Evolutionary conservation across 2,113 vertebrate genomes (phyloP).

Genomic region (Python bivittatus): DNA sequence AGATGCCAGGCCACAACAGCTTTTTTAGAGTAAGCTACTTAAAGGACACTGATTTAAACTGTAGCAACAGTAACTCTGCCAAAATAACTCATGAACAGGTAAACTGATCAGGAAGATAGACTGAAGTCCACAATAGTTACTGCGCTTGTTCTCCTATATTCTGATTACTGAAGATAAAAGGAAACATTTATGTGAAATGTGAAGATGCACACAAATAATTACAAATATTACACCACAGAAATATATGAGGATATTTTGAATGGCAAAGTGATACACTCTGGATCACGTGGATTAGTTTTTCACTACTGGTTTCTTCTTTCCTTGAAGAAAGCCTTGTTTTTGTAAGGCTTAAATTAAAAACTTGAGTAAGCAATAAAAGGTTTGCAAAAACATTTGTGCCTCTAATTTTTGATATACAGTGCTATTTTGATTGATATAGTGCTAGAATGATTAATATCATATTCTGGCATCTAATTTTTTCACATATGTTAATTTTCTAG

Average conservation of each 20-base stretch:
- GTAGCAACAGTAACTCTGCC: background rate
- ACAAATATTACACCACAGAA: slow-evolving; percentile 53
- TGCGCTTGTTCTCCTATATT: accelerated
- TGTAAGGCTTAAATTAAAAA: background rate
- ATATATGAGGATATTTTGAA: slow-evolving; percentile 58
- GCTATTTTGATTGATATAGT: background rate
- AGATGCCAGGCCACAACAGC: background rate
- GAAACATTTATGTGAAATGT: background rate
- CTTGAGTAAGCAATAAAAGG: background rate
- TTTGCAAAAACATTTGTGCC: background rate
- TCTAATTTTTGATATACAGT: background rate
- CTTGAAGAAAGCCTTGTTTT: background rate
- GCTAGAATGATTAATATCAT: slow-evolving; percentile 18
- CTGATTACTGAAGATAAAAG: background rate
- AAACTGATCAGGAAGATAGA: slow-evolving; percentile 26
- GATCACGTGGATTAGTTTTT: accelerated
- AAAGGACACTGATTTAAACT: slow-evolving; percentile 3
- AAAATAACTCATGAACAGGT: slow-evolving; percentile 6
- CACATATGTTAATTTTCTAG: slow-evolving; percentile 15
- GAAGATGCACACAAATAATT: background rate
- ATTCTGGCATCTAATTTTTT: slow-evolving; percentile 18
- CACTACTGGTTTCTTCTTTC: background rate
- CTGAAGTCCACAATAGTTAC: background rate
- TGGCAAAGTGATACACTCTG: background rate
- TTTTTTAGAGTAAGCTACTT: background rate